Conservation (phyloP, 2,113 vertebrate species). For the Microcebus griseorufus region DNA sequence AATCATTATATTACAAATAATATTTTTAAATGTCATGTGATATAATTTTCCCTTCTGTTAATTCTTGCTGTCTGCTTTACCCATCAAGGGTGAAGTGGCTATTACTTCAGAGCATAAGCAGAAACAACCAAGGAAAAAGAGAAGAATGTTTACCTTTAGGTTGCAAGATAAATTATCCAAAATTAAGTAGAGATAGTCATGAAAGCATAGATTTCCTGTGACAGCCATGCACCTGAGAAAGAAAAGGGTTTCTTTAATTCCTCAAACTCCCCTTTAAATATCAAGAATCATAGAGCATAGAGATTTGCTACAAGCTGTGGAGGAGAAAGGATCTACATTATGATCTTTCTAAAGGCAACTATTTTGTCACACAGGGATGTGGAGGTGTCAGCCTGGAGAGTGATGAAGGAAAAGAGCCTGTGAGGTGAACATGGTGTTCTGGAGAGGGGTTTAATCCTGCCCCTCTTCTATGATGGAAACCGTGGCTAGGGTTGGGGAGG, state of each 20-base stretch:
- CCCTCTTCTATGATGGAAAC: background rate
- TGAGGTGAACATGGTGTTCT: background rate
- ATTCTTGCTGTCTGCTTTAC: background rate
- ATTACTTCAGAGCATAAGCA: background rate
- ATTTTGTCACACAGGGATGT: background rate
- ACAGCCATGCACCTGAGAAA: background rate
- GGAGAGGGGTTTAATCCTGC: background rate
- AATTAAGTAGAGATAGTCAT: background rate
- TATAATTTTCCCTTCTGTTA: background rate
- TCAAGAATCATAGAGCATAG: background rate
- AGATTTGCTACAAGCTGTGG: background rate
- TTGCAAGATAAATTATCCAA: background rate
- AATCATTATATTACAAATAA: background rate
- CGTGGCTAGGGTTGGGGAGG: background rate
- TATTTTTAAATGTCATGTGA: background rate
- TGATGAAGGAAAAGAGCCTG: background rate
- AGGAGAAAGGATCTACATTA: background rate
- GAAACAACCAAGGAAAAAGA: background rate
- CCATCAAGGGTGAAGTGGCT: background rate
- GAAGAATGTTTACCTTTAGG: background rate
- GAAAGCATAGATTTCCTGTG: background rate
- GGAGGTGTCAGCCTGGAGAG: background rate
- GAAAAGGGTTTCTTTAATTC: background rate
- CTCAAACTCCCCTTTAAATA: background rate
- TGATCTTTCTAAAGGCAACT: background rate